Percentiles rank a stretch among this genome's conserved stretches.
Conservation (phyloP, 1,140 invertebrate species). For the Pseudomyrmex dendroicus region DNA sequence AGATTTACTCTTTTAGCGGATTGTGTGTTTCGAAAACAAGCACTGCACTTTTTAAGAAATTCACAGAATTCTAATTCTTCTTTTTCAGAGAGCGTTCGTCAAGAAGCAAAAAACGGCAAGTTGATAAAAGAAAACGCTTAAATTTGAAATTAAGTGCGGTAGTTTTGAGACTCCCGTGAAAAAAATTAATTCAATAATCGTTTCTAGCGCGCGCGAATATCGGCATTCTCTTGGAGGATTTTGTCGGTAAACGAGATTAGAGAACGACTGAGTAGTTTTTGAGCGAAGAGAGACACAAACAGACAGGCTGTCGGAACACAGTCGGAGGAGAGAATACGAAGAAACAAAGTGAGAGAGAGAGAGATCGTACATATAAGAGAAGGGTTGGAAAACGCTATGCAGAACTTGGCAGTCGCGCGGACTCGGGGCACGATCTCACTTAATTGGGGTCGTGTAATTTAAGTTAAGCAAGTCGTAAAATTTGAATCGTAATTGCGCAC, state of each 20-base stretch:
- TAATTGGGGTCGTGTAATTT: slow-evolving; percentile 75
- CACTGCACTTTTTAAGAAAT: not conserved
- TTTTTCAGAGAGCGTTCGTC: not conserved
- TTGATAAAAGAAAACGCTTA: slow-evolving; percentile 14
- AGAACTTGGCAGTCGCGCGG: slow-evolving; percentile 68
- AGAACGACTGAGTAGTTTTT: slow-evolving; percentile 43
- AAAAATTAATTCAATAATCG: slow-evolving; percentile 55
- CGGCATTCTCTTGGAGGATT: slow-evolving; percentile 25
- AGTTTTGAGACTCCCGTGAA: slow-evolving; percentile 5
- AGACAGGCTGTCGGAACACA: not conserved
- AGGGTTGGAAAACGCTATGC: slow-evolving; percentile 55
- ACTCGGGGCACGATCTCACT: slow-evolving; percentile 66
- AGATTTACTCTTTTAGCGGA: too few relatives aligned
- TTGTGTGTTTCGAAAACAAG: too few relatives aligned
- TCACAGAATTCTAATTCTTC: not conserved
- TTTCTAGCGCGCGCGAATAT: slow-evolving; percentile 25
- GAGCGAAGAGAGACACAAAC: slow-evolving; percentile 39
- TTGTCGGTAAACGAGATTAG: slow-evolving; percentile 48
- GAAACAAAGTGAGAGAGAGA: not conserved
- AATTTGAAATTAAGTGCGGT: not conserved
- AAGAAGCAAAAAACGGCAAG: not conserved
- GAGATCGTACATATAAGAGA: not conserved
- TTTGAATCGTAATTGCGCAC: slow-evolving; percentile 74
- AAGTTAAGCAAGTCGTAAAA: slow-evolving; percentile 76
- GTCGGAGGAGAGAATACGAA: not conserved